These are phyloP conservation scores for Drosophila ercepeae DNA, from an alignment of 1,140 invertebrate species.

Conservation along the genomic window DNA sequence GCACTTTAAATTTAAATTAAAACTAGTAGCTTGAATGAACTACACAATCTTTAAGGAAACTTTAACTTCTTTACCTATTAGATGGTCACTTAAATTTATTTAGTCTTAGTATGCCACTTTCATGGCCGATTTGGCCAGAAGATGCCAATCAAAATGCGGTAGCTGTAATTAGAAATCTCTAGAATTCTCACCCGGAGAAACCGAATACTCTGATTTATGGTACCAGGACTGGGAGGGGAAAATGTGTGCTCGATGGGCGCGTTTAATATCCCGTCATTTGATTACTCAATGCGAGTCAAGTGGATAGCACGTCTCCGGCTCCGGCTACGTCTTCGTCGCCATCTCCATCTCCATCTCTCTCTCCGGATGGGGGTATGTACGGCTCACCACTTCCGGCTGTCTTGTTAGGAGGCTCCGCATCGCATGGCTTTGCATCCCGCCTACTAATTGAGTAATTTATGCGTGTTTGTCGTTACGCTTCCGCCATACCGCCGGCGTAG, in stretches of 20 bases:
- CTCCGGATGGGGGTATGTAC: neutral
- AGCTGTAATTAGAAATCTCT: constrained; percentile 33
- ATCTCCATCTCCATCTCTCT: neutral
- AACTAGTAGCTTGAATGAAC: too few species aligned
- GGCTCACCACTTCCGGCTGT: constrained; percentile 55
- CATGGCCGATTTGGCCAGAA: neutral
- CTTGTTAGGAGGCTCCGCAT: constrained; percentile 50
- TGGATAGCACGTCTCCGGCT: constrained; percentile 5
- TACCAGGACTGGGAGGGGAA: neutral
- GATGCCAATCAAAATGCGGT: constrained; percentile 6
- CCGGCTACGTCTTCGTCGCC: too few species aligned
- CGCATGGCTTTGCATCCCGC: constrained; percentile 49
- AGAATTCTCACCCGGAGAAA: neutral
- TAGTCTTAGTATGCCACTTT: neutral
- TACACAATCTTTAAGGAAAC: neutral
- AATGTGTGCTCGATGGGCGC: constrained; percentile 11
- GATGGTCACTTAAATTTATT: neutral
- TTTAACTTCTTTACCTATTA: neutral
- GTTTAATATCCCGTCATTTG: constrained; percentile 68
- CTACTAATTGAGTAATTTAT: constrained; percentile 81
- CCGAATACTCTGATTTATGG: constrained; percentile 29
- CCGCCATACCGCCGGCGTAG: constrained; percentile 40
- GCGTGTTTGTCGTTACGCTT: constrained; percentile 68
- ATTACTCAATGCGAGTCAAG: constrained; percentile 61
- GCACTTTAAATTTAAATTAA: too few species aligned